Percentiles rank a stretch among this genome's conserved stretches.
These are phyloP conservation scores for Lophura nycthemera DNA, from an alignment of 2,113 vertebrate species.

Conservation along the genomic window DNA sequence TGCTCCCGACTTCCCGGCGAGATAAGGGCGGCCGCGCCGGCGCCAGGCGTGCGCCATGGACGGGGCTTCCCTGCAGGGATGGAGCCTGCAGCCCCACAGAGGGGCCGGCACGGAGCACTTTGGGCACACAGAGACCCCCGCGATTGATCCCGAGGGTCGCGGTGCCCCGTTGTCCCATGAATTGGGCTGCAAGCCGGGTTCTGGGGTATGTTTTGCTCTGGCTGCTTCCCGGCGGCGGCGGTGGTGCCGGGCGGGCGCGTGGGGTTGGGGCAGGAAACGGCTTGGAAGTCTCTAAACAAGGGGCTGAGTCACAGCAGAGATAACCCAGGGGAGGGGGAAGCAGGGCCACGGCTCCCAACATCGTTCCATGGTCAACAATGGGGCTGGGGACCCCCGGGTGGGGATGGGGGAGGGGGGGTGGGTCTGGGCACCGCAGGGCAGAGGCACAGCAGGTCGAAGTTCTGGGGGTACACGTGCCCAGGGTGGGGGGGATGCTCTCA, in stretches of 20 bases:
- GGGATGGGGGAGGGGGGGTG: no score
- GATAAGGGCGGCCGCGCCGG: conserved; percentile 63
- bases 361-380: no score
- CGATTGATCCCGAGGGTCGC: fast-evolving
- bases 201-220: not conserved
- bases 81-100: not conserved
- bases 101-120: not conserved
- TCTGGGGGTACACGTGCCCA: no score
- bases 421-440: not conserved
- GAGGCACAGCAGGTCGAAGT: not conserved
- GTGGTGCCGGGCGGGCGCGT: not conserved
- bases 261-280: not conserved
- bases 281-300: not conserved
- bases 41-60: conserved; percentile 32
- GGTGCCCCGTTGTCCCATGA: fast-evolving
- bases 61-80: not conserved
- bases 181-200: not conserved
- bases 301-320: not conserved
- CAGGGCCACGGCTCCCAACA: not conserved
- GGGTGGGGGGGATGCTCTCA: fast-evolving
- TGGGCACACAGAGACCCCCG: not conserved
- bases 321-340: not conserved
- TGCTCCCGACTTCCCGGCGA: conserved; percentile 58
- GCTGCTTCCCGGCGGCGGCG: not conserved
- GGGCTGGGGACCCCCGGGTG: not conserved